Base-by-base conservation (phyloP, 2,113 vertebrate species). In the Electrona antarctica region DNA sequence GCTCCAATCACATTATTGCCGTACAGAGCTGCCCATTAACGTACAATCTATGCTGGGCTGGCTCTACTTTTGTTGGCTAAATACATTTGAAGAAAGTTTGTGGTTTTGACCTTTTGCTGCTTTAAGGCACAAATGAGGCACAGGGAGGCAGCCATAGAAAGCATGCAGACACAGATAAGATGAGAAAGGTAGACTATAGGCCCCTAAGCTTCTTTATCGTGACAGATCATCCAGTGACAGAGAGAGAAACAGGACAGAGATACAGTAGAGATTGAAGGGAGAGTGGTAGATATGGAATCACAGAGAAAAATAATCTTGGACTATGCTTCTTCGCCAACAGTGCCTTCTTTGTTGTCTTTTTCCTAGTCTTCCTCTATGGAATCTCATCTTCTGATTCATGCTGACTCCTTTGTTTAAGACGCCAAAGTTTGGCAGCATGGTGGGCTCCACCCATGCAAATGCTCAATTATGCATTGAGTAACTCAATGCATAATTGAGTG, bases 21-120 rank as follows among this genome's bases (percentile, higher is more conserved):
- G 73, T 67, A 85, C 81, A 85, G 78, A 85, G 85, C 78, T 79
- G 81, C 74, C 88, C 90, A 92, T 92, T 89, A 92, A 80, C 64
- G 74, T 65, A 76, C 72, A 81, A 83, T 88, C 82, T 88, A 68
- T 77, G 59, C 58, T 80, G 79, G 81, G 76, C 71, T 76, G 21
- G 57, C 58, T 83, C 80, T 86, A 90, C 82, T 90, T 90, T 92
- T 90, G 92, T 91, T 92, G 71, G 87, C 69, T 88, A 82, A 92
- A 87, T 83, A 89, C 88, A 90, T 92, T 85, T 84, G 74, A 85
- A 82, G 77, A 87, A 90, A 88, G 77, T 90, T 89, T 90, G 90
- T 88, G 84, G 66, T 82, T 90, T 90, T 93, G 92, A 91, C 91
- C 91, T 92, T 92, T 83, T 85, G 64, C 46, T 78, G 67, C 77